Evolutionary conservation across 2,888 invertebrate species (phyloP).

Genomic region (Macrophya alboannulata): DNA sequence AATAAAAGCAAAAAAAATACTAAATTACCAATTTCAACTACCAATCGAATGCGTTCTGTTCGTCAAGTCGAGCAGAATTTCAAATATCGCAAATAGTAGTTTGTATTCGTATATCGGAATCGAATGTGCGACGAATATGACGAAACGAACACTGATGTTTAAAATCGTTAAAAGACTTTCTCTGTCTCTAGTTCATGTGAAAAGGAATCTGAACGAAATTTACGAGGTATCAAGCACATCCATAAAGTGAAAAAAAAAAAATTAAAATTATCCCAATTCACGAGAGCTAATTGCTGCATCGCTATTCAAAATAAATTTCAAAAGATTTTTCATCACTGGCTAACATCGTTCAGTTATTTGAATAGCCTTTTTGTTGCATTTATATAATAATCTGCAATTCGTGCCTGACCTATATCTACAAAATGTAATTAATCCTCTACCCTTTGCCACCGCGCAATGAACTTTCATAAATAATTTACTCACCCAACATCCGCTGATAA

Average conservation of each 20-base stretch:
- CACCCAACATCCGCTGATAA: neutral
- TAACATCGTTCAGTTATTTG: neutral
- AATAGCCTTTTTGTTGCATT: conserved; percentile 31
- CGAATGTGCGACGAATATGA: neutral
- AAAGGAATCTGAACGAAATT: neutral
- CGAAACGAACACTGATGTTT: neutral
- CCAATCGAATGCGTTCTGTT: neutral
- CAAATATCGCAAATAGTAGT: neutral
- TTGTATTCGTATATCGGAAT: neutral
- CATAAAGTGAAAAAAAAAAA: neutral
- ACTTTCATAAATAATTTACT: conserved; percentile 18
- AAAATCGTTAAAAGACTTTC: neutral
- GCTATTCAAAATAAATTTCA: neutral
- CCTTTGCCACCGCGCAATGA: neutral
- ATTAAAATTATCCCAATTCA: neutral
- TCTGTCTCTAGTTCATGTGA: neutral
- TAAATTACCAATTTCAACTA: neutral
- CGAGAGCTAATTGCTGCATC: neutral
- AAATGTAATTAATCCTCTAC: conserved; percentile 5
- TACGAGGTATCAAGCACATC: neutral
- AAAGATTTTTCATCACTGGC: neutral
- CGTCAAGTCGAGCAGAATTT: conserved; percentile 20
- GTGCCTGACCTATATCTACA: conserved; percentile 22
- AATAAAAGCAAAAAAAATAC: neutral
- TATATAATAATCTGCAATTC: neutral